A percentile compares a stretch with the other conserved stretches of the same genome.
phyloP scores from a whole-genome alignment of 2,113 vertebrate genomes.

The Marmota monax region DNA sequence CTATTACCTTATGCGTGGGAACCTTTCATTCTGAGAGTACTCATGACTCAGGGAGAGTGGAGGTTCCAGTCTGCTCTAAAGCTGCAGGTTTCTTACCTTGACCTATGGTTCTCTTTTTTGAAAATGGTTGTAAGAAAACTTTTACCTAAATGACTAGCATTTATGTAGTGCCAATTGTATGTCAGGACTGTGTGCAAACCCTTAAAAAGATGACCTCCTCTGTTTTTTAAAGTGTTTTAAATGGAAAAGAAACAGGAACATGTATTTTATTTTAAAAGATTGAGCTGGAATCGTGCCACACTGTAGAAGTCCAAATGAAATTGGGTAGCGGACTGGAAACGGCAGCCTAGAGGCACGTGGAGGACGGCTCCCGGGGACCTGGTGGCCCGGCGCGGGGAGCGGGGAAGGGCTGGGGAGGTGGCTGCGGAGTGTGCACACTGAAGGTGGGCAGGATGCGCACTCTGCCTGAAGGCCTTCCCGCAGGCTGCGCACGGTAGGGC shows the following conservation, averaged over 20 bases:
- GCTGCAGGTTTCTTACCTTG: background rate
- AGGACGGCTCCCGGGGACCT: background rate
- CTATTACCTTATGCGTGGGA: background rate
- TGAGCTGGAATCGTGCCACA: background rate
- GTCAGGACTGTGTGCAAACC: background rate
- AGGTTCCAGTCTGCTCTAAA: background rate
- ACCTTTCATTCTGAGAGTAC: background rate
- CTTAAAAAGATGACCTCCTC: background rate
- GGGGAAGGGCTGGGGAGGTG: background rate
- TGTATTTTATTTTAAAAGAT: slow-evolving; percentile 9
- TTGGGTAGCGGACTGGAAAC: background rate
- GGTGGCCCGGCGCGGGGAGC: background rate
- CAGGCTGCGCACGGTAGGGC: slow-evolving; percentile 62
- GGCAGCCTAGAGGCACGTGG: background rate
- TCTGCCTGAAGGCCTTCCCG: slow-evolving; percentile 70
- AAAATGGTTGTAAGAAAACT: background rate
- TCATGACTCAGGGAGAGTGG: background rate
- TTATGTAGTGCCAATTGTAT: background rate
- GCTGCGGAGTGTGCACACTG: slow-evolving; percentile 39
- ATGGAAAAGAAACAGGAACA: background rate
- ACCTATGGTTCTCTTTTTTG: background rate
- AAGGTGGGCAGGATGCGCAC: slow-evolving; percentile 52
- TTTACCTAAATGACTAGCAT: background rate
- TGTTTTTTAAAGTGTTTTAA: background rate
- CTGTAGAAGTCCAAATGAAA: background rate